These are phyloP conservation scores for Aphodius granarius DNA, from an alignment of 2,888 invertebrate genomes.

Conservation along the genomic window DNA sequence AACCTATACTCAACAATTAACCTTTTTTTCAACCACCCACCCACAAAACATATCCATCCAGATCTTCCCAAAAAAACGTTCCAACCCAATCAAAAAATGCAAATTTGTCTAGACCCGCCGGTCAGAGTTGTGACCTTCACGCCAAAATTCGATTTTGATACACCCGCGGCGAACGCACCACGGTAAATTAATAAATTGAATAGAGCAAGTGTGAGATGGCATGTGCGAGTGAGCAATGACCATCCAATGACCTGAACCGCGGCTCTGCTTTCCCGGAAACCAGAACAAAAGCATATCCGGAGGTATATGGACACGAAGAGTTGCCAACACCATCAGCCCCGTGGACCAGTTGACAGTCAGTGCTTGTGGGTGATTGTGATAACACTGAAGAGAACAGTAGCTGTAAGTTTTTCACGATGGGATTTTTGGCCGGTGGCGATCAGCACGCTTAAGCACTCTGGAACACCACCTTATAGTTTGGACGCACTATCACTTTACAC, in stretches of 20 bases:
- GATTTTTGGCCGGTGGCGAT: neutral
- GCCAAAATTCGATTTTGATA: neutral
- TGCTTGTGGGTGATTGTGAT: constrained; percentile 48
- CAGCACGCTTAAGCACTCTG: neutral
- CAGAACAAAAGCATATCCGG: constrained; percentile 54
- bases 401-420: constrained; percentile 30
- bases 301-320: constrained; percentile 26
- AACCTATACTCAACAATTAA: neutral
- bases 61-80: neutral
- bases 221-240: constrained; percentile 52
- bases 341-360: constrained; percentile 40
- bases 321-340: constrained; percentile 27
- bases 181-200: constrained; percentile 18
- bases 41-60: neutral
- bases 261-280: constrained; percentile 55
- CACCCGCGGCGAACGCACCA: neutral
- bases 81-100: neutral
- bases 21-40: neutral
- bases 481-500: neutral
- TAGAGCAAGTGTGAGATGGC: constrained; percentile 38
- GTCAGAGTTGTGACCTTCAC: constrained; percentile 1
- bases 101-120: neutral
- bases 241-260: constrained; percentile 54
- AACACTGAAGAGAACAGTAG: constrained; percentile 37
- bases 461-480: neutral